These are phyloP conservation scores for Embidobia sp. DNA, from an alignment of 2,888 invertebrate genomes.

Conservation along the genomic window DNA sequence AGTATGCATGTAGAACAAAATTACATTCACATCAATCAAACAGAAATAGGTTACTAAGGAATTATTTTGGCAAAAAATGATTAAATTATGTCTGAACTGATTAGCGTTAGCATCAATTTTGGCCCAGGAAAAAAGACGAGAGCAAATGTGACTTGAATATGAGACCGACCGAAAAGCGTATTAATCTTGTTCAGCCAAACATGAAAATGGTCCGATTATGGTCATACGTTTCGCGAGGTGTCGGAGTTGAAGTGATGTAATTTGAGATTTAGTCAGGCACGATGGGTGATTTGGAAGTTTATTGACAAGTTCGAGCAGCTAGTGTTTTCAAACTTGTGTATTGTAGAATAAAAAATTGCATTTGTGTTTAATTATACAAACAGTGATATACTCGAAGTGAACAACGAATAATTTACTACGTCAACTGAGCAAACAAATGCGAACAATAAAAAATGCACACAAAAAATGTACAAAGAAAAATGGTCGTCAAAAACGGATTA, in stretches of 20 bases:
- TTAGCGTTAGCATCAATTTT: constrained; percentile 15
- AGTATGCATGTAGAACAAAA: too few species aligned
- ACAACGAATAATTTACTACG: too few species aligned
- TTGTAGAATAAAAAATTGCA: too few species aligned
- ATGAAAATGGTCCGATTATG: constrained; percentile 41
- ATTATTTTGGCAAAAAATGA: constrained; percentile 18
- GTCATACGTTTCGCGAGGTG: constrained; percentile 25
- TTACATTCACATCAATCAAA: constrained; percentile 37
- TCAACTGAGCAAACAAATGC: too few species aligned
- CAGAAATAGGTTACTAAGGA: constrained; percentile 19
- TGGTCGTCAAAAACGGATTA: too few species aligned
- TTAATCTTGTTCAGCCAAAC: constrained; percentile 30
- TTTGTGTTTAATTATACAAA: too few species aligned
- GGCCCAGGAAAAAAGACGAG: constrained; percentile 5
- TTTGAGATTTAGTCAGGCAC: constrained; percentile 14
- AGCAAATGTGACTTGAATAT: constrained; percentile 27
- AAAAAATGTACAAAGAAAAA: too few species aligned
- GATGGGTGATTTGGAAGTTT: background rate
- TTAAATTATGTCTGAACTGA: constrained; percentile 30
- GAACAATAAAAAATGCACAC: too few species aligned
- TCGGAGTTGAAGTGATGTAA: constrained; percentile 18
- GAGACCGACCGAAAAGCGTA: constrained; percentile 20
- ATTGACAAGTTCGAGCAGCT: background rate
- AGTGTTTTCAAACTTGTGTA: background rate
- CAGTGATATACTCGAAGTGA: too few species aligned